A percentile compares a stretch with the other conserved stretches of the same genome.
Evolutionary conservation across 2,888 invertebrate genomes (phyloP).

Genomic region (Lepidochrysops patricia): DNA sequence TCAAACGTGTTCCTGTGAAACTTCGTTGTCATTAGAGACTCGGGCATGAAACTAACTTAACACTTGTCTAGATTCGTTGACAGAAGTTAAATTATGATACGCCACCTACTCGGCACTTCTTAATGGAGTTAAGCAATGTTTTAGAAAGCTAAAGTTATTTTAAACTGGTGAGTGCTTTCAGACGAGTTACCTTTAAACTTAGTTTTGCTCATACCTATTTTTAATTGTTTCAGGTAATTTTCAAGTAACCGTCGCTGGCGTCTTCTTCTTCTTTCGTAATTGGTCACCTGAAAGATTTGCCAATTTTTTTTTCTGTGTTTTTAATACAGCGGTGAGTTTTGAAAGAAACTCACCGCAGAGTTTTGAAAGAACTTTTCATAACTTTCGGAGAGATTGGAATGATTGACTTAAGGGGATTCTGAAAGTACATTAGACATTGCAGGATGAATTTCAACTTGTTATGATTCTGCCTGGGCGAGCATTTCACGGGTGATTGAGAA

Average conservation of each 20-base stretch:
- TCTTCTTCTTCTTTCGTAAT: neutral
- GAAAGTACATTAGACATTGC: neutral
- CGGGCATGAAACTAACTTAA: neutral
- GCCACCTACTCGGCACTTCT: neutral
- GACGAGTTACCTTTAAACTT: neutral
- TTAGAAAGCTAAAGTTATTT: neutral
- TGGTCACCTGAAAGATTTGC: neutral
- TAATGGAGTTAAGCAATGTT: neutral
- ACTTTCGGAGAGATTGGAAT: neutral
- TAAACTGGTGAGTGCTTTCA: neutral
- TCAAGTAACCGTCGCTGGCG: neutral
- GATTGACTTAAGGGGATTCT: neutral
- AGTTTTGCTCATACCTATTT: neutral
- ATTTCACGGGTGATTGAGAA: slow-evolving; percentile 41
- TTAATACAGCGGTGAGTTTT: neutral
- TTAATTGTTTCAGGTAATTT: slow-evolving; percentile 9
- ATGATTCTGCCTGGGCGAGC: slow-evolving; percentile 29
- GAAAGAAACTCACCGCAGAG: no score
- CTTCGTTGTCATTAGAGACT: neutral
- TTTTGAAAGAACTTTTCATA: neutral
- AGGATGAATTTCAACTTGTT: neutral
- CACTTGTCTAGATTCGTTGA: neutral
- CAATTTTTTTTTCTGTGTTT: neutral
- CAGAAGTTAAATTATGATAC: slow-evolving; percentile 1
- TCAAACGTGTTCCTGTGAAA: neutral